phyloP scores from a whole-genome alignment of 2,113 vertebrate species.

The Calyptomena viridis region DNA sequence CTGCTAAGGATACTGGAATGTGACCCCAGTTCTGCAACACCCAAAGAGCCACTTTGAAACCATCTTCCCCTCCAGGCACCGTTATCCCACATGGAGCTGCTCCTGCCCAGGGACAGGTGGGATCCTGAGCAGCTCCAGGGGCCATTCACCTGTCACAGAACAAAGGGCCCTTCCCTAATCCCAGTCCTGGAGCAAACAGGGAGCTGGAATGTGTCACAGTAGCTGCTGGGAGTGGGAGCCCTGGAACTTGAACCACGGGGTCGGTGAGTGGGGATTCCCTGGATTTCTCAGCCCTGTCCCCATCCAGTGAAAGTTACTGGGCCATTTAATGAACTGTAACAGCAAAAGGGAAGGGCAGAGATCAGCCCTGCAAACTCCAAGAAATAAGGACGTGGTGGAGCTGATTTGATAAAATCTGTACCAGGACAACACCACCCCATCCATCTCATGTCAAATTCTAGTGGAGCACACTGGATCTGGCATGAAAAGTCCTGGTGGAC shows the following conservation, averaged over 20 bases:
- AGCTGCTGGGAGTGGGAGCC: neutral
- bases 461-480: neutral
- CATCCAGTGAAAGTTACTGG: fast-evolving
- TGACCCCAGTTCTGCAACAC: neutral
- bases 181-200: neutral
- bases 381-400: neutral
- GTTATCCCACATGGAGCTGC: fast-evolving
- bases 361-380: neutral
- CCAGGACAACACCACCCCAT: neutral
- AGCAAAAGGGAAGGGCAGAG: neutral
- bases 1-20: neutral
- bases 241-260: neutral
- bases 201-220: neutral
- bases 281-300: neutral
- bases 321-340: neutral
- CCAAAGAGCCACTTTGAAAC: neutral
- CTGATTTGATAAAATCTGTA: neutral
- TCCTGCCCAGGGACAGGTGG: neutral
- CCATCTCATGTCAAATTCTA: neutral
- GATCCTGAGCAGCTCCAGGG: neutral
- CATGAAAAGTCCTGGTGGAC: fast-evolving
- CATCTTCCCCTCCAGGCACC: neutral
- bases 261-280: neutral
- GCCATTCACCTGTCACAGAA: fast-evolving
- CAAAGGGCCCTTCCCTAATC: neutral